These are phyloP conservation scores for Eucera pruinosa DNA, from an alignment of 2,888 invertebrate species.

Conservation along the genomic window DNA sequence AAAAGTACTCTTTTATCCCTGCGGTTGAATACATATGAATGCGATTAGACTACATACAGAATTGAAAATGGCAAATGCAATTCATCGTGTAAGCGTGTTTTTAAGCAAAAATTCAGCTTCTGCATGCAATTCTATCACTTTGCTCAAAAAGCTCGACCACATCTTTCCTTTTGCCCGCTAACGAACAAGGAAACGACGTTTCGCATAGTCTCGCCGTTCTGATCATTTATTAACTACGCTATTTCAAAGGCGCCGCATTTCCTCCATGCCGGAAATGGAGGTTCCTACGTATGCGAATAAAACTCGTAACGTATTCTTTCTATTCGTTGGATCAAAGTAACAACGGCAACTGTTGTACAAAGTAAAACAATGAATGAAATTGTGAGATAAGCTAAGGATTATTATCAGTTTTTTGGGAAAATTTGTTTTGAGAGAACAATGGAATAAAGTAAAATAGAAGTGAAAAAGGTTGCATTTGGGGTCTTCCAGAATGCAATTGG, in stretches of 20 bases:
- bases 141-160: not conserved
- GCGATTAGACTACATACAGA: not conserved
- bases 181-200: constrained; percentile 14
- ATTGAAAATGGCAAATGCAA: not conserved
- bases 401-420: no score
- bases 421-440: not conserved
- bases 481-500: no score
- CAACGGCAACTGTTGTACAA: not conserved
- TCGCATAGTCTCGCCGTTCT: not conserved
- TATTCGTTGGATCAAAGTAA: not conserved
- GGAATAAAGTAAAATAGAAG: no score
- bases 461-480: no score
- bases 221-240: constrained; percentile 1
- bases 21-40: not conserved
- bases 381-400: not conserved
- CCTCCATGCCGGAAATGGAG: not conserved
- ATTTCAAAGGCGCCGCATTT: not conserved
- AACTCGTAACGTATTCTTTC: not conserved
- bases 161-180: not conserved
- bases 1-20: no score
- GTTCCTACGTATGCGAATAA: not conserved
- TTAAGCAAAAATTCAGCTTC: not conserved
- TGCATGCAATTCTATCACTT: not conserved
- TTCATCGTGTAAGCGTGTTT: constrained; percentile 3
- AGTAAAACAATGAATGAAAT: not conserved